Percentiles rank a stretch among this genome's conserved stretches.
These are phyloP conservation scores for Poecilia picta DNA, from an alignment of 2,797 vertebrate genomes.

Conservation along the genomic window DNA sequence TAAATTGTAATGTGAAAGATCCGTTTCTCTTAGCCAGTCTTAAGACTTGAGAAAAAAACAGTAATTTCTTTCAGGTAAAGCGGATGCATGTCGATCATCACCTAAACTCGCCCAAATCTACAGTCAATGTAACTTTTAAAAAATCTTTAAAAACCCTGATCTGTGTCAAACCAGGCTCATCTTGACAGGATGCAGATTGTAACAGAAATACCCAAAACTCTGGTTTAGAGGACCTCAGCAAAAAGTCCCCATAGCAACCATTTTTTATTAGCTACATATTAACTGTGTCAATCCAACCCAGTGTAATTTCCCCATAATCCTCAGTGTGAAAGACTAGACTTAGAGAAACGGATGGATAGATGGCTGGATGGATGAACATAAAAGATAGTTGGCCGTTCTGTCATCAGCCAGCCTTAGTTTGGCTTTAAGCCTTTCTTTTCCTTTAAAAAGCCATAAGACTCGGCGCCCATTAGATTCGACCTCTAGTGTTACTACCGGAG, in stretches of 20 bases:
- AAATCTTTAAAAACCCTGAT: neutral
- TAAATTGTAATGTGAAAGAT: neutral
- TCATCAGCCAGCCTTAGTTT: conserved; percentile 20
- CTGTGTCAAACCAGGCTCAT: neutral
- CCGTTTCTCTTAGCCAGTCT: neutral
- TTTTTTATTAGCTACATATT: neutral
- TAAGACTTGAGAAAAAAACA: neutral
- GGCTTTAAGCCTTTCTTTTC: conserved; percentile 22
- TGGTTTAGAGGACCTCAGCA: neutral
- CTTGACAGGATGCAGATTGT: neutral
- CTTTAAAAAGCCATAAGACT: conserved; percentile 33
- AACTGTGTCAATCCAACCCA: neutral
- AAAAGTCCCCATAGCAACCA: neutral
- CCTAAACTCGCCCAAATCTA: neutral
- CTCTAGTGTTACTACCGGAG: conserved; percentile 28
- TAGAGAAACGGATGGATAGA: conserved; percentile 3
- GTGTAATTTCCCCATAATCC: neutral
- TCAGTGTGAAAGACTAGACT: neutral
- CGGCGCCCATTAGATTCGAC: conserved; percentile 35
- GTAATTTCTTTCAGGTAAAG: neutral
- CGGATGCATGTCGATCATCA: neutral
- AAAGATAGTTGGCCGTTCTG: neutral
- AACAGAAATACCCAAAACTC: neutral
- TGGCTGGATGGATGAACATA: neutral
- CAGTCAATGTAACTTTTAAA: neutral